A percentile compares a stretch with the other conserved stretches of the same genome.
Evolutionary conservation across 2,888 invertebrate genomes (phyloP).

Genomic region (Dicycla oo): DNA sequence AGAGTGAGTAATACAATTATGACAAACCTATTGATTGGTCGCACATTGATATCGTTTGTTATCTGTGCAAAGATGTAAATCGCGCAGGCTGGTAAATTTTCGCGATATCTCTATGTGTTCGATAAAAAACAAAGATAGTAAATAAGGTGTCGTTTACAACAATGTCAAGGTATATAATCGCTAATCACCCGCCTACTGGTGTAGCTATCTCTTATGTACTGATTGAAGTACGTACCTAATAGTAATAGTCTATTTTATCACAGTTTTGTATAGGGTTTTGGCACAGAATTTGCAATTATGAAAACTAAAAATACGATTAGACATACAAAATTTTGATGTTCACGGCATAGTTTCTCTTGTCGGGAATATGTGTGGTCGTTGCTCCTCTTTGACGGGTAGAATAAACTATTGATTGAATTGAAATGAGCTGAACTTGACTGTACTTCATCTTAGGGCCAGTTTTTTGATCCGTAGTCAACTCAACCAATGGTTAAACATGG

Average conservation of each 20-base stretch:
- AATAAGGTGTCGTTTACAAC: slow-evolving; percentile 47
- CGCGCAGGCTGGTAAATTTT: slow-evolving; percentile 33
- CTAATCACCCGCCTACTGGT: slow-evolving; percentile 58
- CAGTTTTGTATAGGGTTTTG: slow-evolving; percentile 10
- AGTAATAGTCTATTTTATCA: slow-evolving; percentile 43
- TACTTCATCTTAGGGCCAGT: too few relatives aligned
- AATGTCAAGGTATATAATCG: slow-evolving; percentile 47
- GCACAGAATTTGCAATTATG: background rate
- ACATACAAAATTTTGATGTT: background rate
- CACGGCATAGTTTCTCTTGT: background rate
- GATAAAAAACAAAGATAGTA: slow-evolving; percentile 67
- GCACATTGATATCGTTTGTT: slow-evolving; percentile 35
- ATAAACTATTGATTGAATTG: slow-evolving; percentile 1
- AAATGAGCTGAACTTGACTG: background rate
- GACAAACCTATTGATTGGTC: slow-evolving; percentile 55
- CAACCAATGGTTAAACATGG: too few relatives aligned
- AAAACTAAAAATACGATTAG: background rate
- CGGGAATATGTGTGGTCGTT: background rate
- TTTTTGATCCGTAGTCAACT: too few relatives aligned
- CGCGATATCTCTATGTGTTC: slow-evolving; percentile 52
- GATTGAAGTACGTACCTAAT: slow-evolving; percentile 5
- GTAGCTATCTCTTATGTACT: slow-evolving; percentile 48
- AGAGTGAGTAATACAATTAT: slow-evolving; percentile 9
- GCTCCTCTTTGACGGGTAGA: background rate
- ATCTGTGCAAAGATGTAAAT: slow-evolving; percentile 57